Percentiles rank a stretch among this genome's conserved stretches.
Conservation (phyloP, 2,113 vertebrate genomes). For the Phrynocephalus versicolor region DNA sequence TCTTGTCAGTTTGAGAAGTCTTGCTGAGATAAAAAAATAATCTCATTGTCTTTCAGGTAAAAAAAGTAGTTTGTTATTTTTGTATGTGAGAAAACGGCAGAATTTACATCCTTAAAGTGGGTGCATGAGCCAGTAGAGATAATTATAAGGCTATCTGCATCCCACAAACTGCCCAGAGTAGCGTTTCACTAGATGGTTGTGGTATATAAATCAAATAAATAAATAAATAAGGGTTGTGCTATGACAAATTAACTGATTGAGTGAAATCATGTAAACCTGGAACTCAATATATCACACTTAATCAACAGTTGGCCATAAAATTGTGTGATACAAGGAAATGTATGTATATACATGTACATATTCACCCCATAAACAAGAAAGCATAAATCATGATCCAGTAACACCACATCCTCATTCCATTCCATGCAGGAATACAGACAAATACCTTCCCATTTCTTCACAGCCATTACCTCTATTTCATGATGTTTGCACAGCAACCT, state of each 20-base stretch:
- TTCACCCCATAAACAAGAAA: background rate
- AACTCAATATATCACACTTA: background rate
- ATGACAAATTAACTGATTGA: constrained; percentile 33
- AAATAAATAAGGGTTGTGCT: no score
- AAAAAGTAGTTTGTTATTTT: no score
- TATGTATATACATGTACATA: background rate
- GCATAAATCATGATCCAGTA: constrained; percentile 23
- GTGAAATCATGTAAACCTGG: constrained; percentile 10
- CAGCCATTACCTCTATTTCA: background rate
- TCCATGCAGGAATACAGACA: background rate
- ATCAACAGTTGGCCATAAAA: background rate
- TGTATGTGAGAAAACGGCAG: no score
- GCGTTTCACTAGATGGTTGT: no score
- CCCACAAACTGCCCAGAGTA: background rate
- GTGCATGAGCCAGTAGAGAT: background rate
- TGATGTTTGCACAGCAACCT: background rate
- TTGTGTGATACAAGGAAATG: constrained; percentile 9
- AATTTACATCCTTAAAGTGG: background rate
- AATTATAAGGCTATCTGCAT: constrained; percentile 11
- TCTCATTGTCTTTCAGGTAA: no score
- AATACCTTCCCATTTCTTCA: background rate
- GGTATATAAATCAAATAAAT: no score
- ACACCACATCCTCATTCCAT: background rate
- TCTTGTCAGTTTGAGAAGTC: no score
- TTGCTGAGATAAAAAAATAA: no score